These are phyloP conservation scores for Alsophila aescularia DNA, from an alignment of 2,888 invertebrate genomes.

Conservation along the genomic window DNA sequence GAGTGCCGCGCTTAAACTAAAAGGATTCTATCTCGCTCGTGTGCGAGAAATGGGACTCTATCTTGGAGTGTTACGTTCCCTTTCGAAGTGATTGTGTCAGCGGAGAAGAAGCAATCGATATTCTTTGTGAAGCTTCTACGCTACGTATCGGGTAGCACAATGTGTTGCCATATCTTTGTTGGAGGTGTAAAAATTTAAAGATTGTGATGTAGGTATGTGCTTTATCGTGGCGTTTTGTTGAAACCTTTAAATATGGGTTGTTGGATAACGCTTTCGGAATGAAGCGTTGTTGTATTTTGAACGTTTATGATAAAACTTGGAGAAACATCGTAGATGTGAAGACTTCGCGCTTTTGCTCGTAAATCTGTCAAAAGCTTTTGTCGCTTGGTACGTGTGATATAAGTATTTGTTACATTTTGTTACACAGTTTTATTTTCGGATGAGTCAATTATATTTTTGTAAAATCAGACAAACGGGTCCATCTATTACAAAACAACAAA, in stretches of 20 bases:
- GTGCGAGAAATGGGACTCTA: constrained; percentile 52
- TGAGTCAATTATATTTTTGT: too few species aligned
- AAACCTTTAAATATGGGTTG: constrained; percentile 21
- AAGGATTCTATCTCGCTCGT: constrained; percentile 68
- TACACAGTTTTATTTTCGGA: too few species aligned
- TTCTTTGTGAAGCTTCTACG: constrained; percentile 48
- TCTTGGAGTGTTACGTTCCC: constrained; percentile 43
- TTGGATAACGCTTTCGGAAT: constrained; percentile 17
- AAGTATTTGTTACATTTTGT: too few species aligned
- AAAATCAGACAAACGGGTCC: too few species aligned
- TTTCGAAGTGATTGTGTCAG: constrained; percentile 35
- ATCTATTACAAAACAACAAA: too few species aligned
- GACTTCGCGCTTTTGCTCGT: too few species aligned
- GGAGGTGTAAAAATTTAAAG: constrained; percentile 39
- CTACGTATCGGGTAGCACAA: constrained; percentile 46
- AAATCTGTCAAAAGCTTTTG: too few species aligned
- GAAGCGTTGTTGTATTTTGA: not conserved
- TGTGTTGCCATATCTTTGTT: constrained; percentile 41
- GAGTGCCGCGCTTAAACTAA: constrained; percentile 70
- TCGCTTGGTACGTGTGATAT: too few species aligned
- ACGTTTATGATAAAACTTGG: not conserved
- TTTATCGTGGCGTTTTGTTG: constrained; percentile 32
- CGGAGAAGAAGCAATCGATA: constrained; percentile 56
- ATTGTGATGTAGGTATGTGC: constrained; percentile 15
- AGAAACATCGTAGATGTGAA: too few species aligned